Evolutionary conservation across 2,797 vertebrate species (phyloP).

Genomic region (Sarcophilus harrisii): DNA sequence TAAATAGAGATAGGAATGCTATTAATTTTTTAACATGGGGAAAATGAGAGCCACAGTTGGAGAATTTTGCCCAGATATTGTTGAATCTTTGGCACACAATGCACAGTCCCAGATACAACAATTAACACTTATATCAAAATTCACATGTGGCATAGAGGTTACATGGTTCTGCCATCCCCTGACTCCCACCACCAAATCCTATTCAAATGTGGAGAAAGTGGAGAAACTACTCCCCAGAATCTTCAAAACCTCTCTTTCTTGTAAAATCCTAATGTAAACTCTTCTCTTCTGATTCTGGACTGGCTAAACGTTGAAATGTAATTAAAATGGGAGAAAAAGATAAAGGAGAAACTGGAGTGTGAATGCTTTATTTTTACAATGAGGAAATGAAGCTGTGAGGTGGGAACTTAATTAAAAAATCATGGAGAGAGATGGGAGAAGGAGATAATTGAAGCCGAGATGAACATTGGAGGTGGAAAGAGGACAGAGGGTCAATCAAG

Average conservation of each 20-base stretch:
- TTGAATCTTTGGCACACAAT: background rate
- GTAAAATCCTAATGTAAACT: background rate
- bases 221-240: background rate
- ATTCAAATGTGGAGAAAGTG: background rate
- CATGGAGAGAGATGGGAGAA: background rate
- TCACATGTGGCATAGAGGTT: background rate
- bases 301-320: conserved; percentile 46
- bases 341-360: background rate
- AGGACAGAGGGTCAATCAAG: conserved; percentile 6
- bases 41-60: conserved; percentile 25
- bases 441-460: background rate
- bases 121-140: conserved; percentile 33
- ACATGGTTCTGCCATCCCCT: background rate
- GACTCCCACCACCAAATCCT: background rate
- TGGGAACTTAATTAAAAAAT: conserved; percentile 3
- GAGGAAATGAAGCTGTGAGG: conserved; percentile 39
- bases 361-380: conserved; percentile 47
- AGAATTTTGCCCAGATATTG: background rate
- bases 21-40: conserved; percentile 33
- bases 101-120: conserved; percentile 18
- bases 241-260: background rate
- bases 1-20: background rate
- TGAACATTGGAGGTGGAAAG: background rate
- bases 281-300: background rate
- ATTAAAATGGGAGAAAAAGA: conserved; percentile 45